Conservation (phyloP, 2,113 vertebrate genomes). For the Oenanthe melanoleuca region DNA sequence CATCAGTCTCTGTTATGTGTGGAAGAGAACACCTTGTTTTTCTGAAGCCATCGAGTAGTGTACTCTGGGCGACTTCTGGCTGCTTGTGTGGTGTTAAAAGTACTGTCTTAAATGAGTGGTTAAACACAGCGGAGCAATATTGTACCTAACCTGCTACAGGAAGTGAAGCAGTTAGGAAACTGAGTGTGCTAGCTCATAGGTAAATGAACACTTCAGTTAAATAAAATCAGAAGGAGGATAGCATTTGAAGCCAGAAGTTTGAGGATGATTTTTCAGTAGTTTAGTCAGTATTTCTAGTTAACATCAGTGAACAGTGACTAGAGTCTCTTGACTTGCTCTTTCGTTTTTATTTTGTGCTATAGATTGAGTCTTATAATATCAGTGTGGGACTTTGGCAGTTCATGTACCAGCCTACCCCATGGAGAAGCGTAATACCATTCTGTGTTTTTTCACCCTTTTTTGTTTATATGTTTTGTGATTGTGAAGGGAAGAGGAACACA, state of each 20-base stretch:
- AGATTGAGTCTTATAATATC: not conserved
- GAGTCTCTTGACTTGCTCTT: not conserved
- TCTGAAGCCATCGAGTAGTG: not conserved
- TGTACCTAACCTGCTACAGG: not conserved
- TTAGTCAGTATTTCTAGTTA: not conserved
- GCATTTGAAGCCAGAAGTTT: not conserved
- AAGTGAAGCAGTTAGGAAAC: not conserved
- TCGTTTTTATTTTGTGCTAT: not conserved
- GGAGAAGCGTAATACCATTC: rapidly evolving
- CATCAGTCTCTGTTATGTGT: not conserved
- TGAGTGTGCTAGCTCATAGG: not conserved
- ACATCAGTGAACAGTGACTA: not conserved
- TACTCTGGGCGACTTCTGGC: not conserved
- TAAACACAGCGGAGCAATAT: not conserved
- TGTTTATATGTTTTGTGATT: not conserved
- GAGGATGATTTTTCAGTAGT: not conserved
- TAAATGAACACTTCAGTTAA: not conserved
- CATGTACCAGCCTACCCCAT: rapidly evolving
- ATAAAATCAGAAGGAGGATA: not conserved
- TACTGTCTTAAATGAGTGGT: not conserved
- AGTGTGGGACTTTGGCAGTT: not conserved
- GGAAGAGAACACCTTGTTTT: not conserved
- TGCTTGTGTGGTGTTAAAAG: not conserved
- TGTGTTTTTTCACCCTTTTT: not conserved
- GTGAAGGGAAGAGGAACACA: not conserved